Percentiles rank a stretch among this genome's conserved stretches.
Conservation (phyloP, 2,888 invertebrate genomes). For the Nebria salina region DNA sequence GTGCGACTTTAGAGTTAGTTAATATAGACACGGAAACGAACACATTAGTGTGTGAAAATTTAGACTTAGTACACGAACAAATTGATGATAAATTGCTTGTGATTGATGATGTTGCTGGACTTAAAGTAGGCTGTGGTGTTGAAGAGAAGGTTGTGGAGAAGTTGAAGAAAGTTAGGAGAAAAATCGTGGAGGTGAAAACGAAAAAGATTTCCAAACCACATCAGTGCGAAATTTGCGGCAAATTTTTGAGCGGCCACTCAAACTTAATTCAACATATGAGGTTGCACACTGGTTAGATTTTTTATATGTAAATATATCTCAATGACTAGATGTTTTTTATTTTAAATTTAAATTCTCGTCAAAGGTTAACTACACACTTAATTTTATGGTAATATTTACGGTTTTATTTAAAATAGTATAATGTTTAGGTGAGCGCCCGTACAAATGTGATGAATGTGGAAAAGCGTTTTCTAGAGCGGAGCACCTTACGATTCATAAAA, state of each 20-base stretch:
- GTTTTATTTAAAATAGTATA: neutral
- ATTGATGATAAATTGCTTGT: neutral
- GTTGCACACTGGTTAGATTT: conserved; percentile 50
- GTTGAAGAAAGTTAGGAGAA: conserved; percentile 29
- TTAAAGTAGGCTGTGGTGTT: no score
- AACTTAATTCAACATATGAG: conserved; percentile 53
- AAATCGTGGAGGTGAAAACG: neutral
- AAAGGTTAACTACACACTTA: no score
- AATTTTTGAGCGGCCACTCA: conserved; percentile 52
- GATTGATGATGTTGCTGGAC: neutral
- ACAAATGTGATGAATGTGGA: conserved; percentile 53
- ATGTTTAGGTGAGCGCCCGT: conserved; percentile 51
- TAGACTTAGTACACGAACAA: neutral
- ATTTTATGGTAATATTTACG: no score
- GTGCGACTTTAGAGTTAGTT: neutral
- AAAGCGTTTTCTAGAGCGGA: conserved; percentile 54
- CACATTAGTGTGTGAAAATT: neutral
- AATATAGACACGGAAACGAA: no score
- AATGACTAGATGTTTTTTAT: no score
- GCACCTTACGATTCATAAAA: conserved; percentile 54
- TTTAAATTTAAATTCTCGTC: no score
- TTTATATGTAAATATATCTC: neutral
- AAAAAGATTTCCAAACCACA: conserved; percentile 37
- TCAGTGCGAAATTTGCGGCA: conserved; percentile 55
- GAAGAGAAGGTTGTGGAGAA: conserved; percentile 11